Conservation (phyloP, 2,113 vertebrate genomes). For the Jaculus jaculus region DNA sequence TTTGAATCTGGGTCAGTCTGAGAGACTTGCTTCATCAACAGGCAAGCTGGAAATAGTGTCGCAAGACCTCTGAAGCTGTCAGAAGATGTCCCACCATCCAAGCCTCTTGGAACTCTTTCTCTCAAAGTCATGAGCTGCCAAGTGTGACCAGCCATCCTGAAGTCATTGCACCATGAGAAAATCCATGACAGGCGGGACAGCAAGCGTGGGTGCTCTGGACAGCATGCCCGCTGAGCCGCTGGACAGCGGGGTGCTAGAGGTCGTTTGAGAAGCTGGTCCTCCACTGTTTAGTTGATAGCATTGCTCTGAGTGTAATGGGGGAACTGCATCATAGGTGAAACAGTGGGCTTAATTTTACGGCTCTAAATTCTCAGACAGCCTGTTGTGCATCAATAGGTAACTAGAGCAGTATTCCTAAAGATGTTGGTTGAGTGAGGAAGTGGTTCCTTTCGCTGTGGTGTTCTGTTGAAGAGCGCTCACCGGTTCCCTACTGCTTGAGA, state of each 20-base stretch:
- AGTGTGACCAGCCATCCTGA: not conserved
- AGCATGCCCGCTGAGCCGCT: not conserved
- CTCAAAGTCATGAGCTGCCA: not conserved
- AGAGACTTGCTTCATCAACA: not conserved
- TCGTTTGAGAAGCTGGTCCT: not conserved
- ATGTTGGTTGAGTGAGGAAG: not conserved
- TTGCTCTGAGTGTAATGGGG: not conserved
- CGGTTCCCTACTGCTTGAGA: not conserved
- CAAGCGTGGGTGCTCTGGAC: not conserved
- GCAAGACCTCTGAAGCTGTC: not conserved
- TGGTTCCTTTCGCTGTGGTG: not conserved
- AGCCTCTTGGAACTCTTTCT: constrained; percentile 14
- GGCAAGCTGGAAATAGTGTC: not conserved
- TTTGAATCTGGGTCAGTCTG: not conserved
- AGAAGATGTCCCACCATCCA: not conserved
- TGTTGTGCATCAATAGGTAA: not conserved
- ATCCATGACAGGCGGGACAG: not conserved
- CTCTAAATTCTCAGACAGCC: not conserved
- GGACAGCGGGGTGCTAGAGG: not conserved
- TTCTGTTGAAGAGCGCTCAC: not conserved
- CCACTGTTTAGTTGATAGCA: not conserved
- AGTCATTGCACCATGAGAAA: not conserved
- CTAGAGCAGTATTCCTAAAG: not conserved
- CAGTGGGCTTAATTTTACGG: not conserved
- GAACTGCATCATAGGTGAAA: not conserved